Evolutionary conservation across 2,888 invertebrate genomes (phyloP), one percentile per base, ranked within the genome.

Genomic region (Conomelus anceps): DNA sequence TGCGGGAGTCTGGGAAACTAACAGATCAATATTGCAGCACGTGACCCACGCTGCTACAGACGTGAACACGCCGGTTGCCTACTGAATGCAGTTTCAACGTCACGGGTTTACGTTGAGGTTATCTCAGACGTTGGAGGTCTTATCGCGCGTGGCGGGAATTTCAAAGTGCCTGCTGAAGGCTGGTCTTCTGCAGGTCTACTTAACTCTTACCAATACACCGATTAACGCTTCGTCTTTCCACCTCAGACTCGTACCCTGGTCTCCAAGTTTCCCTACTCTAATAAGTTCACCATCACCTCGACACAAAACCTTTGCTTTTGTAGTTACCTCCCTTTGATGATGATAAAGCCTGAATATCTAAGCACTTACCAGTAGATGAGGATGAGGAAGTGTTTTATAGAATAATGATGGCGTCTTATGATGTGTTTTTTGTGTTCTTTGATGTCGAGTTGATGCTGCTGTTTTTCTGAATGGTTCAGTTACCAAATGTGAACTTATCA

Each of bases 1-100:
- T 1, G 87, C 89, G 90, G 90, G 90, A 90, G 89, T 89, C 90
- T 90, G 90, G 22, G 84, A 22, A 87, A 90, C 90, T 89, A 41
- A n/a, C 26, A 84, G 89, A 90, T 90, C 90, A 88, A 90, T 90
- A 90, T 85, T 29, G 85, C 86, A 23, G 86, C 86, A 86, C 86
- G 86, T 86, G 86, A 86, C 29, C 23, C 86, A 34, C 34, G 34
- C 34, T 34, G n/a, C n/a, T n/a, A n/a, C n/a, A n/a, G n/a, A n/a
- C n/a, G n/a, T n/a, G 11, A 63, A 63, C 63, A 63, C 63, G 63
- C 63, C n/a, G n/a, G n/a, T n/a, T 17, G 34, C 34, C 13, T 34
- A 1, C n/a, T n/a, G 63, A 63, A 63, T 63, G 63, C 63, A 63
- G 63, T 63, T 63, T 63, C 63, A 63, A 63, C 63, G 63, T 63